Evolutionary conservation across 2,888 invertebrate genomes (phyloP), one percentile per base, ranked within the genome.

Genomic region (Antitype chi): DNA sequence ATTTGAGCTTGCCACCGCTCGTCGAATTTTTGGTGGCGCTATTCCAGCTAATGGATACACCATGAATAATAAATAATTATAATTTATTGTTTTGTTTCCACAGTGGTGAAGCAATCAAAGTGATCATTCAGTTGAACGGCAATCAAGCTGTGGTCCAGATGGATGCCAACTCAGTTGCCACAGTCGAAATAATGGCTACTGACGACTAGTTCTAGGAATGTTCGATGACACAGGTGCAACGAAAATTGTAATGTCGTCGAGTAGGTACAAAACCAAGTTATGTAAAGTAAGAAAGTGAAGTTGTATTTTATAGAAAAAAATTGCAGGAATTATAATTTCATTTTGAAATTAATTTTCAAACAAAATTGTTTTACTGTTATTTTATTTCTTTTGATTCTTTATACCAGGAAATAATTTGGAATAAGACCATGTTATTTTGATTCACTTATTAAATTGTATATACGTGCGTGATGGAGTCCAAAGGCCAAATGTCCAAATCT

Each of bases 51-150:
- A 32, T 32, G 32, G 32, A 32, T 32, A 32, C 32, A 32, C 32
- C 32, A 32, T 32, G 32, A 32, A 1, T 32, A 38, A 38, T 38
- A 38, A 38, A 38, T 38, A 38, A 38, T 32, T 32, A 38, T 60
- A 59, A 43, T 0, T 8, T 23, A n/a, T 63, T 28, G 1, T 60
- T 74, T 84, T 81, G 5, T 72, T 70, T 76, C 78, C 72, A 43
- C 77, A 74, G 68, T 85, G 89, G 89, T 86, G 13, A 75, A 47
- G 72, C 84, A 25, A 86, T 79, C 52, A 86, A 77, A 1, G 84
- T 91, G 32, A 88, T 80, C n/a, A 76, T 88, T 8, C 79, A 83
- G 52, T 43, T 87, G 25, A 73, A 38, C 11, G 55, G 49, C 11
- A 70, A 76, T 28, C 70, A 74, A 66, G 87, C 81, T 32, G 75